Base-by-base conservation (phyloP, 2,888 invertebrate genomes). In the Apocheima hispidaria region DNA sequence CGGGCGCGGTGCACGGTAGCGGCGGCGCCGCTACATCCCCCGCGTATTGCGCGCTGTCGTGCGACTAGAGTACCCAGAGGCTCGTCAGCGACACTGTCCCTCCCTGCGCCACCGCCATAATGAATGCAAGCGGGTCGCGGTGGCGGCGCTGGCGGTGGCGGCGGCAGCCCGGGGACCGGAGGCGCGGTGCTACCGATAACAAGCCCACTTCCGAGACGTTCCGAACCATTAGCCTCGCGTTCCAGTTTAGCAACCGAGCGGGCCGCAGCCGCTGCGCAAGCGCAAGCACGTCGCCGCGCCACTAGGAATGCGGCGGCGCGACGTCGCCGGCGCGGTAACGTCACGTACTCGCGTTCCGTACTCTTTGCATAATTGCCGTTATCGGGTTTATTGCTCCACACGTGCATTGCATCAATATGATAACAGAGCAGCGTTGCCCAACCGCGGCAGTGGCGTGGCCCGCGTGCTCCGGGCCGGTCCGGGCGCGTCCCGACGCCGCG, bases 201-300 rank as follows among this genome's bases (percentile, higher is more conserved):
- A 78, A 73, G 68, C 78, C 76, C 72, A 82, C 86, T 87, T 87
- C 86, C 87, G 86, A 83, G 82, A 80, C 84, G 89, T 89, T 88
- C 84, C 87, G 81, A 83, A 76, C 87, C 87, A 89, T 88, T 89
- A 87, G 87, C 82, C 82, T 74, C 77, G 72, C 79, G 79, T 79
- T 76, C 78, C 69, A 79, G 74, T n/a, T 77, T 81, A 71, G 71
- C 76, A 68, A 68, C 72, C 60, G 68, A 69, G 51, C 49, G 51
- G 7, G 55, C 43, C 28, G 21, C 21, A 14, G 16, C 46, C 16
- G 2, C 46, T 38, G 52, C 5, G 51, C 12, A 12, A n/a, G 23
- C 23, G n/a, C n/a, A 12, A 14, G 40, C 46, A 28, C 36, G 49
- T n/a, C 30, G 51, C 36, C 6, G 46, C n/a, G n/a, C n/a, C 21